These are phyloP conservation scores for Xylophagus ater DNA, from an alignment of 2,888 invertebrate genomes.

Conservation along the genomic window DNA sequence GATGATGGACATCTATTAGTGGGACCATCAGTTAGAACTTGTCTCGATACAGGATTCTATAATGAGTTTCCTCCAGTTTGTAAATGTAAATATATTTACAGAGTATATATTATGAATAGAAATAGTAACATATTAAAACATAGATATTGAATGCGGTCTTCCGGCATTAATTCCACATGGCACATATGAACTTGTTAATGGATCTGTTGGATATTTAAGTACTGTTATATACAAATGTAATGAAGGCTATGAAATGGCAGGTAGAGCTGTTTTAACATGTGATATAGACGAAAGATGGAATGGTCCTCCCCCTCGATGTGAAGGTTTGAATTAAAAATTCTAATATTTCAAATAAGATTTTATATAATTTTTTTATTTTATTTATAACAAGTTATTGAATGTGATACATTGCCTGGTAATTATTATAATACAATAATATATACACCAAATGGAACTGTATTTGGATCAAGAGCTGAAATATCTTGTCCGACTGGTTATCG, in stretches of 20 bases:
- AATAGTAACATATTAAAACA: neutral
- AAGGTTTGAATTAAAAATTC: constrained; percentile 42
- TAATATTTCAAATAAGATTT: neutral
- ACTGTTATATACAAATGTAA: constrained; percentile 75
- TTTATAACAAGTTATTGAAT: constrained; percentile 52
- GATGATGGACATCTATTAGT: constrained; percentile 78
- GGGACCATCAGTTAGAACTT: constrained; percentile 71
- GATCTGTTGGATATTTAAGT: constrained; percentile 77
- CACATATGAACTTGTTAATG: constrained; percentile 66
- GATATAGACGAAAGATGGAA: constrained; percentile 91
- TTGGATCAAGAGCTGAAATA: constrained; percentile 65
- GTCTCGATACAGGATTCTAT: constrained; percentile 84
- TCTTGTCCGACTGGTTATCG: constrained; percentile 58
- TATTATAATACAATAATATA: constrained; percentile 42
- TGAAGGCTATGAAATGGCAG: constrained; percentile 75
- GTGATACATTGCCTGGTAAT: constrained; percentile 55
- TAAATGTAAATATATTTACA: constrained; percentile 64
- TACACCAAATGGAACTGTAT: constrained; percentile 52
- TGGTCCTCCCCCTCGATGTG: constrained; percentile 82
- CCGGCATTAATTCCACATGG: constrained; percentile 80
- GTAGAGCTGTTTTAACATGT: constrained; percentile 71
- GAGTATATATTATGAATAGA: too few species aligned
- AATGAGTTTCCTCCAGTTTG: constrained; percentile 90
- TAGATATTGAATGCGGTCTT: constrained; percentile 80
- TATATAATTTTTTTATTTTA: neutral